phyloP scores from a whole-genome alignment of 2,797 vertebrate genomes.

The Enteromius thamalakanensis region DNA sequence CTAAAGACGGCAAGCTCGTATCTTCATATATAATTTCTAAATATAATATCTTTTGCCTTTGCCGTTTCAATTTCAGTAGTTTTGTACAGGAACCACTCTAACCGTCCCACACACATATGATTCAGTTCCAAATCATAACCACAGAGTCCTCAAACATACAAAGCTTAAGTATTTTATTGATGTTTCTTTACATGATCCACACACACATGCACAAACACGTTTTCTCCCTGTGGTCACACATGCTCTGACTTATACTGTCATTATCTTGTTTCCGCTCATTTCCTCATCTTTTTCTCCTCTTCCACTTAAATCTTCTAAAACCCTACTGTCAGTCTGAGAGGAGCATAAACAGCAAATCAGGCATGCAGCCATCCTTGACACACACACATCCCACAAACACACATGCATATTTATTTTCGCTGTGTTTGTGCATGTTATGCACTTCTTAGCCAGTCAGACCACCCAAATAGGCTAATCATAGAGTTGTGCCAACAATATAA shows the following conservation, averaged over 20 bases:
- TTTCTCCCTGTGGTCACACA: constrained; percentile 59
- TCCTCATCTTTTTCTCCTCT: constrained; percentile 65
- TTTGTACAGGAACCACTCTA: neutral
- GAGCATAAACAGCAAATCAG: constrained; percentile 59
- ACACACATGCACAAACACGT: constrained; percentile 62
- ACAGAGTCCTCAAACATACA: constrained; percentile 66
- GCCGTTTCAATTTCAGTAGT: constrained; percentile 6
- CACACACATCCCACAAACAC: constrained; percentile 31
- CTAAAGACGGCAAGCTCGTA: neutral
- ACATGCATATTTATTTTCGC: constrained; percentile 38
- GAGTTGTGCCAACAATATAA: constrained; percentile 57
- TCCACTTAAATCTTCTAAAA: constrained; percentile 57
- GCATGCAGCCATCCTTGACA: constrained; percentile 39
- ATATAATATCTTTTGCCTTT: neutral
- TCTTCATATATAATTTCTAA: neutral
- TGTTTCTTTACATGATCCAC: constrained; percentile 58
- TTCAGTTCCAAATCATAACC: constrained; percentile 48
- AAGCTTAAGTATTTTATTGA: constrained; percentile 23
- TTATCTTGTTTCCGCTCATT: constrained; percentile 70
- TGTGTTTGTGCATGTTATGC: constrained; percentile 20
- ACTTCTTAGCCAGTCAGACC: constrained; percentile 58
- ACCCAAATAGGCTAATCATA: constrained; percentile 64
- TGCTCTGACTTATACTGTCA: constrained; percentile 64
- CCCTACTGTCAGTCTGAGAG: constrained; percentile 54
- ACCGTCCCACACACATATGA: neutral